Conservation (phyloP, 2,113 vertebrate species). For the Pelodiscus sinensis region DNA sequence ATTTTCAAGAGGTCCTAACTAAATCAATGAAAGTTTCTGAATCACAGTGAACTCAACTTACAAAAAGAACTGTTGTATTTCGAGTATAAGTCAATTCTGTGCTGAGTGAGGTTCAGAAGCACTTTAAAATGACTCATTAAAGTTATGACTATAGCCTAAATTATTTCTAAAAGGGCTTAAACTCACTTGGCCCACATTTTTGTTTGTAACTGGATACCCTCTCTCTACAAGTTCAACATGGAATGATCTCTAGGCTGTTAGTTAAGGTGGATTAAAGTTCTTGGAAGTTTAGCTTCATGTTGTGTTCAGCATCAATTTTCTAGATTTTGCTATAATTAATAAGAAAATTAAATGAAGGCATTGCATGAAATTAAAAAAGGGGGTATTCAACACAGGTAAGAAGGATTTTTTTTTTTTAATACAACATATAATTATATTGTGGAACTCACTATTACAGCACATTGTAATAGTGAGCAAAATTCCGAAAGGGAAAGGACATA, state of each 20-base stretch:
- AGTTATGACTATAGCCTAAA: neutral
- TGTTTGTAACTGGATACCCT: neutral
- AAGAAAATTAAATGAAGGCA: neutral
- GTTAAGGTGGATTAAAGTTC: too few relatives aligned
- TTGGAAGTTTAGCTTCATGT: neutral
- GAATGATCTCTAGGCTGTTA: neutral
- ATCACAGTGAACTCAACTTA: neutral
- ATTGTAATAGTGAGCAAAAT: neutral
- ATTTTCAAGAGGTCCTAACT: neutral
- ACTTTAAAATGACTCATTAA: neutral
- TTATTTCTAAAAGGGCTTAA: neutral
- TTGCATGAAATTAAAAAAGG: too few relatives aligned
- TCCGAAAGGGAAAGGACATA: neutral
- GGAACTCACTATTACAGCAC: neutral
- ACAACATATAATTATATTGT: neutral
- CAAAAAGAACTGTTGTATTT: neutral
- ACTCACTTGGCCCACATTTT: neutral
- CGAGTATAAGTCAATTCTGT: neutral
- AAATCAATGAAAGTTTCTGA: neutral
- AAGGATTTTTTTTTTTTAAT: too few relatives aligned
- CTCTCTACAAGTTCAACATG: neutral
- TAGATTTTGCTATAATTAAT: neutral
- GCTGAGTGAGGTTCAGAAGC: neutral
- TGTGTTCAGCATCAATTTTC: neutral
- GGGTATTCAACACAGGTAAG: neutral